Base-by-base conservation (phyloP, 1,140 invertebrate species). In the Drosophila santomea region DNA sequence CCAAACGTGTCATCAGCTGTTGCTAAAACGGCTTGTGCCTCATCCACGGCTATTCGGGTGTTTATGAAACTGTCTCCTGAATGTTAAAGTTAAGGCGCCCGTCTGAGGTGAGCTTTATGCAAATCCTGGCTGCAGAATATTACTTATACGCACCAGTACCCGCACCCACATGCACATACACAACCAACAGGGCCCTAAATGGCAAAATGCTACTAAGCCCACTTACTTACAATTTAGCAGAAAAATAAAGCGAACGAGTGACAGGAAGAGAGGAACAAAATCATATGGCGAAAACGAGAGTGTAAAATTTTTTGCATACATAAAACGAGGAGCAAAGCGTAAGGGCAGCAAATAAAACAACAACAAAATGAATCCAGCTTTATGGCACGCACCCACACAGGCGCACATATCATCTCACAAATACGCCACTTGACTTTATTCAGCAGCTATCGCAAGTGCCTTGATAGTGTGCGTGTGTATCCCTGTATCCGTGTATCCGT, bases 201-300 rank as follows among this genome's bases (percentile, higher is more conserved):
- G 83, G 76, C 80, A 56, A 86, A 86, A 89, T 88, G 84, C 84
- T 84, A 88, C 84, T 88, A 89, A 88, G 84, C 84, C 84, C 84
- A 88, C 84, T 88, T 88, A 88, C 84, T 88, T 88, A 88, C 84
- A 89, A 89, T 88, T 88, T 88, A 89, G 84, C 84, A 59, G 66
- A 57, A 59, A 60, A 60, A 83, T 74, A 86, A 86, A 63, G 57
- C 63, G 45, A 69, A 44, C 52, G 47, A 57, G 63, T 28, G 66
- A 63, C 63, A 71, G 64, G 66, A 88, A 74, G 47, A 75, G 35
- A 63, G 67, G 36, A 50, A 69, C 61, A 44, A 71, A 56, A 80
- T 59, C 77, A 78, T 62, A 69, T 78, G 82, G 84, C 73, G 74
- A 88, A 88, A 88, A 84, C 80, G 84, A 88, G 84, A 88, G 84